A percentile compares a stretch with the other conserved stretches of the same genome.
These are phyloP conservation scores for Megaceryle maxima DNA, from an alignment of 2,113 vertebrate genomes.

Conservation along the genomic window DNA sequence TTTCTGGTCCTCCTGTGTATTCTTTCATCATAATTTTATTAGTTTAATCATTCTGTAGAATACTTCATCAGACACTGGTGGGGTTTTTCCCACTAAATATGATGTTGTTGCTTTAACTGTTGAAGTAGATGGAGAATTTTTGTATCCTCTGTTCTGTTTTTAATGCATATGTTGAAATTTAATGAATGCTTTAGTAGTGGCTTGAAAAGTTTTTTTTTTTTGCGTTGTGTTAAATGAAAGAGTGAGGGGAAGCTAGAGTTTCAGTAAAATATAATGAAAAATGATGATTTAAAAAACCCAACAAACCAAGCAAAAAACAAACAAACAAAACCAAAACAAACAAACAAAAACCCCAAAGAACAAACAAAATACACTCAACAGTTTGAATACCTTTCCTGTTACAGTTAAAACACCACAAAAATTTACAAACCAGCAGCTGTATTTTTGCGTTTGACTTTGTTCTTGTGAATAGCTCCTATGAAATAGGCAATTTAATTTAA, in stretches of 20 bases:
- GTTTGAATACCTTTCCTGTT: not conserved
- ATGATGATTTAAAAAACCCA: not conserved
- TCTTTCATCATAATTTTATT: not conserved
- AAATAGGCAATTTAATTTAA: conserved; percentile 9
- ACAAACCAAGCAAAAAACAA: not conserved
- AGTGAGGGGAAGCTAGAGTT: not conserved
- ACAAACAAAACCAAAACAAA: too few species aligned
- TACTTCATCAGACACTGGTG: not conserved
- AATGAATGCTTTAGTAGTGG: not conserved
- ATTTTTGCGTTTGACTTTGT: not conserved
- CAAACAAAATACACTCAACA: not conserved
- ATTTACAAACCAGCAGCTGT: not conserved
- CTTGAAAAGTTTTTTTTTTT: not conserved
- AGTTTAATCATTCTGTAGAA: not conserved
- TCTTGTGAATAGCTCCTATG: not conserved
- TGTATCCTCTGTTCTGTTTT: not conserved
- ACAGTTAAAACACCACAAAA: not conserved
- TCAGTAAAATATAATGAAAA: not conserved
- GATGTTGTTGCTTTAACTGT: not conserved
- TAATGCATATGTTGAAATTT: not conserved
- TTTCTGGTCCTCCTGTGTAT: not conserved
- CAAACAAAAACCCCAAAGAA: not conserved
- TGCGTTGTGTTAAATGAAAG: not conserved
- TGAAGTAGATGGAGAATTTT: not conserved
- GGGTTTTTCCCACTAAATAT: not conserved